Percentiles rank a stretch among this genome's conserved stretches.
Evolutionary conservation across 37 sponge, comb jelly and placozoan species (phyloP).

Genomic region (Theonella swinhoei): DNA sequence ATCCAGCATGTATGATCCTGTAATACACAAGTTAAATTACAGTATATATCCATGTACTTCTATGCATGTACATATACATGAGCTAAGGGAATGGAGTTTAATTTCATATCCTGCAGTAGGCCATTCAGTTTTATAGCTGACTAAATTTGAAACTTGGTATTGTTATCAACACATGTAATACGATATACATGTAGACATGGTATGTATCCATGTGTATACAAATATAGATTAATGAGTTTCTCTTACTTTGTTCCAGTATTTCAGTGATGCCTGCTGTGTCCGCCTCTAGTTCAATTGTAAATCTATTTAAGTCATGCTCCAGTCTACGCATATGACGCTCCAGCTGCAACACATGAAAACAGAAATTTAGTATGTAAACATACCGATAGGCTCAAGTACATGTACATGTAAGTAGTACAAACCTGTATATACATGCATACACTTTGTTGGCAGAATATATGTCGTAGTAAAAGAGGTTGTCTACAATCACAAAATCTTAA

Average conservation of each 20-base stretch:
- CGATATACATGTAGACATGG: background rate
- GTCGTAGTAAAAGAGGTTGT: too few species aligned
- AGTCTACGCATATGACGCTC: conserved; percentile 86
- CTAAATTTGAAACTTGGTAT: too few species aligned
- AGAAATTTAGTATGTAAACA: background rate
- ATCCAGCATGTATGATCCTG: conserved; percentile 71
- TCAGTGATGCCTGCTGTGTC: conserved; percentile 98
- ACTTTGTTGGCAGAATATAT: background rate
- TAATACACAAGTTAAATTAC: background rate
- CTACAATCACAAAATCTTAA: too few species aligned
- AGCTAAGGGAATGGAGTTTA: background rate
- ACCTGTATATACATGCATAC: too few species aligned
- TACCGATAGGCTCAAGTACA: too few species aligned
- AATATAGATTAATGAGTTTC: background rate
- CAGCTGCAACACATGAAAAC: conserved; percentile 32
- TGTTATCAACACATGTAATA: too few species aligned
- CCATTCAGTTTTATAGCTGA: too few species aligned
- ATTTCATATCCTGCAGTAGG: too few species aligned
- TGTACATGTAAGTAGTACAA: too few species aligned
- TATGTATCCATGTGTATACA: background rate
- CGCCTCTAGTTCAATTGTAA: conserved; percentile 96
- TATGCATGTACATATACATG: background rate
- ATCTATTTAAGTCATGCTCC: conserved; percentile 88
- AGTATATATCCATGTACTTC: background rate
- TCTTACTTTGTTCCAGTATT: conserved; percentile 83